Base-by-base conservation (phyloP, 2,888 invertebrate species). In the Brachypterus glaber region DNA sequence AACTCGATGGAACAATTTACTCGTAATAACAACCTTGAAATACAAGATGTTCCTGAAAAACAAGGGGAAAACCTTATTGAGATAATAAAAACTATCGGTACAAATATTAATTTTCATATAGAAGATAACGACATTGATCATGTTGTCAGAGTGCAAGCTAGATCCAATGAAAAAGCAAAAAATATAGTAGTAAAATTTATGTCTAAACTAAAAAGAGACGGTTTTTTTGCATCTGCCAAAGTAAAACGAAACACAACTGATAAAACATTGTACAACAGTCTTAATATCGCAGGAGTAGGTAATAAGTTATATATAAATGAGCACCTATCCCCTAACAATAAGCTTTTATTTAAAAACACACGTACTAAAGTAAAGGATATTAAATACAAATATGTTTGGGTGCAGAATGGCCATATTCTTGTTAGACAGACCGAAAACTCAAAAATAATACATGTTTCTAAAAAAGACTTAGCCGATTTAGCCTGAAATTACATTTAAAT, bases 221-320 rank as follows among this genome's bases (percentile, higher is more conserved):
- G 24, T 13, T 37, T 41, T 14, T 30, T 31, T 17, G 29, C 30
- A 2, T 26, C 41, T 14, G 41, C 35, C n/a, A 35, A 41, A 26
- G 15, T 17, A 16, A 30, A 26, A n/a, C 39, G 33, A 27, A 33
- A 21, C 27, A 21, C 16, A 8, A 17, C 21, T 33, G 32, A 14
- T n/a, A 32, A 32, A 15, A n/a, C n/a, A n/a, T n/a, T n/a, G n/a
- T 33, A 33, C 12, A 30, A 17, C n/a, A 40, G 39, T 5, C 29
- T 40, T 16, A 43, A 32, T 17, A 16, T 40, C 4, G 25, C 24
- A 9, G 26, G 38, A n/a, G 24, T 42, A 11, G 35, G 35, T 24
- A 27, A 40, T 12, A 34, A 25, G 17, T 35, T 34, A 2, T 41
- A 32, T 34, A 41, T 43, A 27, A 43, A 43, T 18, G 40, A 43